A percentile compares a stretch with the other conserved stretches of the same genome.
These are phyloP conservation scores for Eurystomus glaucurus DNA, from an alignment of 2,797 vertebrate species.

Conservation along the genomic window DNA sequence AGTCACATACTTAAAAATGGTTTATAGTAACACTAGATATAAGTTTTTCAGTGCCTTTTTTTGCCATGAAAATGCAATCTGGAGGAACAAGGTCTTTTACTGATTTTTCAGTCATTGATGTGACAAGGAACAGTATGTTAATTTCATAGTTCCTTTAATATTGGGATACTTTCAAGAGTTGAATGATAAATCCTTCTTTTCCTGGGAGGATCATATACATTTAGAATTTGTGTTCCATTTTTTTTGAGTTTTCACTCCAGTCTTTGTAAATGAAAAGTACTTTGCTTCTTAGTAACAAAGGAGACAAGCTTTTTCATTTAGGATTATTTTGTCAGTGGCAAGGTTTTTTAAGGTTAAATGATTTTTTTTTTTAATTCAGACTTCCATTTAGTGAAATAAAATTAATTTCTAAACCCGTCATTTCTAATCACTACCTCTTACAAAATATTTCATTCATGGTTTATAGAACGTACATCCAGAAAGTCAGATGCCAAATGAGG, in stretches of 20 bases:
- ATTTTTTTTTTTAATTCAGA: background rate
- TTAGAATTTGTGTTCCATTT: background rate
- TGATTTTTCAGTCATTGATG: background rate
- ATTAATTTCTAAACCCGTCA: background rate
- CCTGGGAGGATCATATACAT: background rate
- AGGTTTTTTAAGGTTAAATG: background rate
- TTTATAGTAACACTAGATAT: background rate
- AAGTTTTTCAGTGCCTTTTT: background rate
- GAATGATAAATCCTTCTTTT: background rate
- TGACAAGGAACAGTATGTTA: background rate
- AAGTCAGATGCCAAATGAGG: background rate
- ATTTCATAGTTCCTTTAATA: constrained; percentile 24
- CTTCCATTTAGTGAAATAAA: background rate
- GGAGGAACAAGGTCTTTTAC: background rate
- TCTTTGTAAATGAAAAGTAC: background rate
- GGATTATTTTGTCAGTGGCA: background rate
- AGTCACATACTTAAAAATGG: background rate
- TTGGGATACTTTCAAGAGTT: background rate
- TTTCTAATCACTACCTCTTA: background rate
- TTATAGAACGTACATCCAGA: background rate
- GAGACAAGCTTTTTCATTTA: background rate
- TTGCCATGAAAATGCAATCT: background rate
- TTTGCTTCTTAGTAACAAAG: background rate
- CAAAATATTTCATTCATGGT: background rate
- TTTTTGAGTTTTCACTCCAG: background rate